Percentiles rank a stretch among this genome's conserved stretches.
phyloP scores from a whole-genome alignment of 1,140 invertebrate species.

The Thaumatotibia leucotreta region DNA sequence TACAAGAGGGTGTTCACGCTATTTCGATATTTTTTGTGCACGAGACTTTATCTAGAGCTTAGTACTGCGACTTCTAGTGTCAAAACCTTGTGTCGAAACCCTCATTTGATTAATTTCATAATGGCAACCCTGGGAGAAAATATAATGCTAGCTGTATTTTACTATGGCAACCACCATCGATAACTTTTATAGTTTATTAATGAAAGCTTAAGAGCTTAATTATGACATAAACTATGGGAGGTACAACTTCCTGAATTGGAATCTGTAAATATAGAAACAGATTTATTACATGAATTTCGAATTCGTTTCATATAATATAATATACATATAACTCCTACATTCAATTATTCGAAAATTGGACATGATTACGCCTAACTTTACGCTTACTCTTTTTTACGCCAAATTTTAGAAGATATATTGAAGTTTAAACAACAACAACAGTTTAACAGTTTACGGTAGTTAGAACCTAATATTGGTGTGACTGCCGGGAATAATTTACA shows the following conservation, averaged over 20 bases:
- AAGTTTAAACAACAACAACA: too few relatives aligned
- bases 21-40: too few relatives aligned
- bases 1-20: too few relatives aligned
- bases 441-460: too few relatives aligned
- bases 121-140: background rate
- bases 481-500: too few relatives aligned
- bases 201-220: background rate
- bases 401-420: too few relatives aligned
- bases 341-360: too few relatives aligned
- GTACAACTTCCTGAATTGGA: background rate
- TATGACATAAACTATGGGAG: background rate
- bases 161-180: background rate
- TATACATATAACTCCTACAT: too few relatives aligned
- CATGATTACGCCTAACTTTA: too few relatives aligned
- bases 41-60: too few relatives aligned
- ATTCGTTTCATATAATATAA: background rate
- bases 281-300: background rate
- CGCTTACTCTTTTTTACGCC: too few relatives aligned
- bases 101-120: background rate
- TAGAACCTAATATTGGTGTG: too few relatives aligned
- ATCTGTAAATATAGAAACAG: background rate
- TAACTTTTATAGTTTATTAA: background rate
- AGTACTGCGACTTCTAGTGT: background rate
- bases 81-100: background rate
- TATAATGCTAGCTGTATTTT: background rate